Conservation (phyloP, 2,113 vertebrate species). For the Dicaeum eximium region DNA sequence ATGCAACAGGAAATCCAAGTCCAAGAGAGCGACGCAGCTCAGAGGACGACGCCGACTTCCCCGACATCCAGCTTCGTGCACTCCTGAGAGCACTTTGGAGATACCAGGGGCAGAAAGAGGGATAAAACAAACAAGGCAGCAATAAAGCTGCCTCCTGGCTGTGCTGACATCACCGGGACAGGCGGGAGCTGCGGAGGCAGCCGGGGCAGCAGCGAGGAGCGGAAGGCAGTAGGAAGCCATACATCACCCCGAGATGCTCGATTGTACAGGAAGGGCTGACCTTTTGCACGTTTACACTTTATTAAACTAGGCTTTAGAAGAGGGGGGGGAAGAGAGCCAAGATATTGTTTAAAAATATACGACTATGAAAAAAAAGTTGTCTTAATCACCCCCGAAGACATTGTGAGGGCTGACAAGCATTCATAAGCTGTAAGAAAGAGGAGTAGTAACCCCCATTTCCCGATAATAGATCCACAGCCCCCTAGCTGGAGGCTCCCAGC, state of each 20-base stretch:
- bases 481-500: slow-evolving; percentile 55
- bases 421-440: slow-evolving; percentile 42
- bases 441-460: slow-evolving; percentile 34
- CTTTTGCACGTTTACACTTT: slow-evolving; percentile 81
- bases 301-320: slow-evolving; percentile 62
- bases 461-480: slow-evolving; percentile 30
- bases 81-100: neutral
- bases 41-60: neutral
- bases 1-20: neutral
- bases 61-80: fast-evolving
- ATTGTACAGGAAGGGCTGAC: slow-evolving; percentile 82
- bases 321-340: slow-evolving; percentile 34
- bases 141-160: slow-evolving; percentile 43
- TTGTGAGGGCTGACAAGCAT: slow-evolving; percentile 42
- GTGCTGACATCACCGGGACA: neutral
- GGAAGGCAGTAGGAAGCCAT: slow-evolving; percentile 80
- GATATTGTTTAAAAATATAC: slow-evolving; percentile 65
- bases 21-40: neutral
- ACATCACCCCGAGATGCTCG: slow-evolving; percentile 77
- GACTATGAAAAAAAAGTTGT: slow-evolving; percentile 30
- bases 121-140: slow-evolving; percentile 35
- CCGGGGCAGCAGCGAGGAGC: slow-evolving; percentile 42
- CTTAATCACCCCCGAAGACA: slow-evolving; percentile 48
- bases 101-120: neutral
- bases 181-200: neutral